Conservation (phyloP, 1,140 invertebrate genomes). For the Ceratosolen solmsi region DNA sequence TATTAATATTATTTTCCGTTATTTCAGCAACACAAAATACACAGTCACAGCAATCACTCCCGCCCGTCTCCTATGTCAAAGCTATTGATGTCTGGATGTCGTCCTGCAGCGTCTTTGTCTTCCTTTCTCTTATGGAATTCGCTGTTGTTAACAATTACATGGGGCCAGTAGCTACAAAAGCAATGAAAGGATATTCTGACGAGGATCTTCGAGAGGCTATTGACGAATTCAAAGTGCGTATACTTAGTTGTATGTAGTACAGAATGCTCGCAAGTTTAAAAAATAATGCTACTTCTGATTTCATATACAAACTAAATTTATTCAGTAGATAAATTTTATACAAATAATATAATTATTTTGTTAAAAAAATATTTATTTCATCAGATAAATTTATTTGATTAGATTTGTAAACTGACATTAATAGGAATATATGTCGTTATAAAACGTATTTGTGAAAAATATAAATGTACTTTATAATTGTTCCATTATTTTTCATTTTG, state of each 20-base stretch:
- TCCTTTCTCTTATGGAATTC: conserved; percentile 93
- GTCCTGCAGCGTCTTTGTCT: conserved; percentile 92
- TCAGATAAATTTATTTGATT: no score
- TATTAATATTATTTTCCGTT: not conserved
- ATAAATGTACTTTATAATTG: no score
- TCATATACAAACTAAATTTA: no score
- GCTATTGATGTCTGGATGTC: conserved; percentile 96
- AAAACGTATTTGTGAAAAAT: no score
- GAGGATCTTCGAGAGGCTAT: conserved; percentile 84
- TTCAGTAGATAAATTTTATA: no score
- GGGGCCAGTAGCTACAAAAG: conserved; percentile 89
- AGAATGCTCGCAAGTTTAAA: no score
- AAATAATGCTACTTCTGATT: no score
- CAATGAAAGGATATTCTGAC: conserved; percentile 92
- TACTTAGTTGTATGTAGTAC: not conserved
- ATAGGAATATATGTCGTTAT: no score
- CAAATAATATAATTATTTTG: no score
- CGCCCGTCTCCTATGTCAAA: conserved; percentile 92
- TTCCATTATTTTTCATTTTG: no score
- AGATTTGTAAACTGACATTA: no score
- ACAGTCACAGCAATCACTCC: conserved; percentile 91
- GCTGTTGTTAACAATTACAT: conserved; percentile 94
- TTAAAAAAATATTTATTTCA: no score
- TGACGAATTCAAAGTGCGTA: conserved; percentile 82
- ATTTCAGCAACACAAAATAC: conserved; percentile 88